Evolutionary conservation across 1,140 invertebrate species (phyloP), one percentile per base, ranked within the genome.

Genomic region (Leptopilina boulardi): DNA sequence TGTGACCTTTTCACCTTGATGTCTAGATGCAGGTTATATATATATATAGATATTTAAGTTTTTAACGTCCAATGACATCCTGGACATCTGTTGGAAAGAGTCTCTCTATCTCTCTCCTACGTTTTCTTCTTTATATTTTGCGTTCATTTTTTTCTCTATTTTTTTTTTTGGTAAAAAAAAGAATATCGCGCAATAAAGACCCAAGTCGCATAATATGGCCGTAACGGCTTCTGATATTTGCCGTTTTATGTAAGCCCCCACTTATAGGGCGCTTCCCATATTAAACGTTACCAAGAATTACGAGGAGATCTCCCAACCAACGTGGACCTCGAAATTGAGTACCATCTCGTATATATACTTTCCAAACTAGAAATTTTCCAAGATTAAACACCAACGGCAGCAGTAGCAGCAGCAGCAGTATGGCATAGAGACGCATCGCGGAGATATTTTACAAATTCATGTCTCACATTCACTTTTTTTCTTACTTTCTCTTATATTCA

Each of bases 171-270:
- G 21, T 13, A 23, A 54, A 38, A 38, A 38, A 6, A 18, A 76
- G 74, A 86, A 87, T 84, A 83, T 85, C 85, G 79, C 77, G 81
- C 82, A 87, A 87, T 89, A 89, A 86, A 86, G 84, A 78, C 78
- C 73, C 80, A 44, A 75, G 77, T 83, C 80, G 88, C 83, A 90
- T 90, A 90, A 90, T 90, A 87, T 76, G 70, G 80, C 84, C 86
- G 87, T 90, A 87, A 87, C 84, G 82, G 84, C 83, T 85, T 83
- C 84, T 84, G 86, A 89, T 90, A 90, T 90, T 89, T 89, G 79
- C 87, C 84, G 78, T 89, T 89, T 90, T 90, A 89, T 87, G 82
- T 86, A 87, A 89, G 84, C 84, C 80, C 79, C 77, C 75, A 84
- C 83, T 86, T 84, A 83, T 81, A 83, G 82, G 74, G 76, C 74